Evolutionary conservation across 2,888 invertebrate species (phyloP), one percentile per base, ranked within the genome.

Genomic region (Ecliptopera silaceata): DNA sequence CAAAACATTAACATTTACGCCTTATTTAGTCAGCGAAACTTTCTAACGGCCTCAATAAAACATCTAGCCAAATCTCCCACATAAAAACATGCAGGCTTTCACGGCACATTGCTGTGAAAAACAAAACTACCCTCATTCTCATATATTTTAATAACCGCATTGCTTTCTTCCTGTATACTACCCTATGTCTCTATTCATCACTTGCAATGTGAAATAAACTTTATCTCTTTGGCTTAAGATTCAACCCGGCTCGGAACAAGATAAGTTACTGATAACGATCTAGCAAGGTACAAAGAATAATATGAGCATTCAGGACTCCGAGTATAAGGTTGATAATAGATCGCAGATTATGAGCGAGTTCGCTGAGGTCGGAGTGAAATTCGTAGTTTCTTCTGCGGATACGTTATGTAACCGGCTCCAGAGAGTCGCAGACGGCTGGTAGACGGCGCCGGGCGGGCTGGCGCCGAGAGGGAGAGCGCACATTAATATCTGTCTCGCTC

Each of bases 401-500:
- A 69, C 71, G 78, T 88, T 87, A 84, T 80, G 71, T 86, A 87
- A 86, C 74, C 70, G 85, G 86, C 86, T 84, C 86, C 85, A 71
- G 56, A 47, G 62, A 66, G 86, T 74, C 86, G 85, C 79, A 84
- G 85, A 84, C 86, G 68, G 64, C 66, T 66, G 68, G 67, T 72
- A 84, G 80, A 80, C 86, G 92, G 92, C 92, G 92, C 92, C 93
- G 82, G 86, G 70, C 85, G 79, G 91, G 75, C 92, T 89, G 93
- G 92, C 93, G 92, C 92, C 82, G 71, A 53, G 75, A 79, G 66
- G 38, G 74, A 70, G 79, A 80, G 66, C 55, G 63, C 45, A 46
- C 55, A 56, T 65, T 61, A 59, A 46, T 50, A 44, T 51, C 66
- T 69, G 66, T 73, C 73, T 65, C 73, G 3, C 74, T 69, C 65